Base-by-base conservation (phyloP, 2,888 invertebrate genomes). In the Carterocephalus palaemon region DNA sequence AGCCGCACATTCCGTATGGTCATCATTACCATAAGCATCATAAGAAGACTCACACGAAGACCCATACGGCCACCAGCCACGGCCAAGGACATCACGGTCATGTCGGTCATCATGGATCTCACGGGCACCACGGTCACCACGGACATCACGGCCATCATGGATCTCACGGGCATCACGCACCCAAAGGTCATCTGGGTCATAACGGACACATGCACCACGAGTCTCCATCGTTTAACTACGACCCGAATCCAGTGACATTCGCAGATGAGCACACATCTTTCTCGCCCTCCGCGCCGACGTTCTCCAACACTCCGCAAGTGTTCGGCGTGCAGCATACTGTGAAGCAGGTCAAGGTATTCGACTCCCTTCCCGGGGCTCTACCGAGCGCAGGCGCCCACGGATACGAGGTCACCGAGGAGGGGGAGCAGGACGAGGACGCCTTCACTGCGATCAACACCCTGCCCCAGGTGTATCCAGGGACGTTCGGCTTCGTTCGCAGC, bases 1-100 rank as follows among this genome's bases (percentile, higher is more conserved):
- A 82, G 47, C 84, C 88, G 33, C 80, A 85, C 6, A 34, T 34
- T 6, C 42, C 60, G 16, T 59, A 61, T 7, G 90, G 90, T 54
- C 86, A 89, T 46, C 88, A 87, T 47, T 81, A 86, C 20, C 75
- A 77, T 24, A 78, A 82, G 45, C 75, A 81, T 53, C 73, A 80
- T 48, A 75, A 78, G 43, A 75, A 77, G 20, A 75, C 81, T 46
- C 77, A 80, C 41, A 78, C 81, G 51, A 88, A 86, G 50, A 64
- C 75, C 15, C 70, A 75, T 37, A 64, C 64, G 2, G 33, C 1
- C 46, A 59, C 12, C 29, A 59, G 64, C 1, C 57, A 57, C 20
- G 53, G 51, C 2, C 46, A 61, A 10, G 58, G 59, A 0, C 56
- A 59, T 22, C 51, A 56, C 2, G 52, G 54, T 0, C 57, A 57